Percentiles rank a stretch among this genome's conserved stretches.
Evolutionary conservation across 2,797 vertebrate genomes (phyloP).

Genomic region (Artibeus lituratus): DNA sequence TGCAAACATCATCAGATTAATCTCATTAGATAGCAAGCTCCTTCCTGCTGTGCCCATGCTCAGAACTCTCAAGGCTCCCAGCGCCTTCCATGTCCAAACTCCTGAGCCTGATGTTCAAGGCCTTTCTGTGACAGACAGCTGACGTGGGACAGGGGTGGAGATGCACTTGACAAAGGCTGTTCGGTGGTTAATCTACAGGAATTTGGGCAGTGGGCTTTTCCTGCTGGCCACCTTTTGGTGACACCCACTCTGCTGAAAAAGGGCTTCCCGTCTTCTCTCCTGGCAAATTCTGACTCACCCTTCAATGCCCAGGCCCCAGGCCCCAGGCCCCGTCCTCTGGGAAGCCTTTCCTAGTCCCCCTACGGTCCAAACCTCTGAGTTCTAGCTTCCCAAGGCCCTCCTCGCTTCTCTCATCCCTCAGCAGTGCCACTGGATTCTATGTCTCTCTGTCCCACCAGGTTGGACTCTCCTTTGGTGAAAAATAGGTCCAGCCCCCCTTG

Average conservation of each 20-base stretch:
- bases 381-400: not conserved
- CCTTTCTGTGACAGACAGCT: not conserved
- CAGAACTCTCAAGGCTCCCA: not conserved
- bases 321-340: not conserved
- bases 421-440: not conserved
- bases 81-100: not conserved
- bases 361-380: not conserved
- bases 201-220: not conserved
- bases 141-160: not conserved
- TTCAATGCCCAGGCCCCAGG: not conserved
- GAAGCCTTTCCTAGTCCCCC: not conserved
- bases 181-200: not conserved
- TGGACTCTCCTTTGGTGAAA: not conserved
- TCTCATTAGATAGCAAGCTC: not conserved
- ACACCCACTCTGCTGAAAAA: not conserved
- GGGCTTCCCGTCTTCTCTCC: not conserved
- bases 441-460: not conserved
- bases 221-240: not conserved
- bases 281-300: slow-evolving; percentile 6
- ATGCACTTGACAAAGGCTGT: not conserved
- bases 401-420: not conserved
- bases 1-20: not conserved
- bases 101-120: not conserved
- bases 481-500: not conserved
- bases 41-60: not conserved